phyloP scores from a whole-genome alignment of 2,888 invertebrate genomes.

The Agrochola litura region DNA sequence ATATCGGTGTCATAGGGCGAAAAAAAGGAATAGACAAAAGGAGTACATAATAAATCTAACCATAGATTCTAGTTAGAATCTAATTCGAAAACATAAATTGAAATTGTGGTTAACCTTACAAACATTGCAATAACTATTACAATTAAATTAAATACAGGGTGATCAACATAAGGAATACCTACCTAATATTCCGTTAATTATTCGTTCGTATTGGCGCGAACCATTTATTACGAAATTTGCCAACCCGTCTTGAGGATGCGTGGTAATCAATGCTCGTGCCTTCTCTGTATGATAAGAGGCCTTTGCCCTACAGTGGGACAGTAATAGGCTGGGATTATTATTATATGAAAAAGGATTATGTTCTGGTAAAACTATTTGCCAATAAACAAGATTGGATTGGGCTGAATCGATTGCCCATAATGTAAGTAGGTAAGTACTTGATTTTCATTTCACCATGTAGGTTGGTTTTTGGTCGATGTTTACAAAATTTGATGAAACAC shows the following conservation, averaged over 20 bases:
- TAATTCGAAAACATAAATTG: background rate
- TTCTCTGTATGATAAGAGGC: background rate
- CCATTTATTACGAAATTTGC: background rate
- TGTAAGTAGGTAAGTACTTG: background rate
- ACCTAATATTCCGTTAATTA: background rate
- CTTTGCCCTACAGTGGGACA: background rate
- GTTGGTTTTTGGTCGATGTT: background rate
- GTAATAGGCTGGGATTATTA: background rate
- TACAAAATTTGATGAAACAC: background rate
- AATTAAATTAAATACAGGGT: background rate
- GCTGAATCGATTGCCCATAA: background rate
- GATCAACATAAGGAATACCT: background rate
- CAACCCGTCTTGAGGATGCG: background rate
- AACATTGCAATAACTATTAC: no score
- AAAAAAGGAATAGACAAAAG: background rate
- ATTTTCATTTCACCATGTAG: background rate
- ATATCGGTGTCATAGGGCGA: accelerated
- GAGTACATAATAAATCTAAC: background rate
- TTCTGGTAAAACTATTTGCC: background rate
- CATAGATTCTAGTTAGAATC: conserved; percentile 17
- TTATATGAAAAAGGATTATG: background rate
- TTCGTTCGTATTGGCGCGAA: background rate
- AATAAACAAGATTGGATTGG: background rate
- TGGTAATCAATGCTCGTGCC: background rate
- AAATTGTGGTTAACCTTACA: background rate